These are phyloP conservation scores for Trichacis sp. DNA, from an alignment of 2,888 invertebrate species.

Conservation along the genomic window DNA sequence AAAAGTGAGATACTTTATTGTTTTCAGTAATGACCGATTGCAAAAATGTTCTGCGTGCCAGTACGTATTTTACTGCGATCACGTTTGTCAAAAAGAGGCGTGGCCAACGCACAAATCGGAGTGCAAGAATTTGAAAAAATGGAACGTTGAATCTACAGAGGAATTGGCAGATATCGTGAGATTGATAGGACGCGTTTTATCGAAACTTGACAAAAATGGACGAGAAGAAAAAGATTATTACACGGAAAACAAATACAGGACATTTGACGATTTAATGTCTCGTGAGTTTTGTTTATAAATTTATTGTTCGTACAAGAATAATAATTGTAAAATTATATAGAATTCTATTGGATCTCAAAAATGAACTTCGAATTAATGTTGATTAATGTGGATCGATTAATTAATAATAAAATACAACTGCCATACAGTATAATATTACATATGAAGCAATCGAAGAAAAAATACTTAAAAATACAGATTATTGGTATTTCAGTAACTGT, in stretches of 20 bases:
- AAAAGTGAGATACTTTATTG: too few relatives aligned
- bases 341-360: too few relatives aligned
- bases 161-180: conserved; percentile 84
- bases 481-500: too few relatives aligned
- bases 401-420: too few relatives aligned
- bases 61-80: conserved; percentile 84
- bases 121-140: conserved; percentile 75
- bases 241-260: conserved; percentile 77
- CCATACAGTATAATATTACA: too few relatives aligned
- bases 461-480: too few relatives aligned
- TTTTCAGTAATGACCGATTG: neutral
- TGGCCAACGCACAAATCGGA: conserved; percentile 89
- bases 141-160: conserved; percentile 65
- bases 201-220: conserved; percentile 78
- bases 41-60: neutral
- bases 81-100: conserved; percentile 82
- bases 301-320: too few relatives aligned
- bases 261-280: conserved; percentile 90
- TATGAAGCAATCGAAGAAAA: too few relatives aligned
- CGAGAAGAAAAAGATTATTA: conserved; percentile 78
- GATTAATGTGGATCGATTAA: too few relatives aligned
- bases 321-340: too few relatives aligned
- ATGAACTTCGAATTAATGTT: too few relatives aligned
- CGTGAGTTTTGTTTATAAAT: conserved; percentile 81
- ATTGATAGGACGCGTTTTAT: conserved; percentile 81